Conservation (phyloP, 2,113 vertebrate species). For the Carettochelys insculpta region DNA sequence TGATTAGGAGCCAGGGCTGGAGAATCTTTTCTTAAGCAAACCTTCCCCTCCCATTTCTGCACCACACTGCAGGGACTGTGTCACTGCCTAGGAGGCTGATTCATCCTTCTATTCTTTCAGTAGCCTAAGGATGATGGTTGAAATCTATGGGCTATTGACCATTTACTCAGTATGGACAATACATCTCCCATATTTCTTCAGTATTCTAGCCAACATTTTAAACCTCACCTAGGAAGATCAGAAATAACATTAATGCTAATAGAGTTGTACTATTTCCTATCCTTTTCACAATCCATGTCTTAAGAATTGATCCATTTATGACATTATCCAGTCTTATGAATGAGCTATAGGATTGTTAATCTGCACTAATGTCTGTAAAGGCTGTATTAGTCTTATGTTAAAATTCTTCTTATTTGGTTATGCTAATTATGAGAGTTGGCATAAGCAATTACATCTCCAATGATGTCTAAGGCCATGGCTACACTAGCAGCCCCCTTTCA, state of each 20-base stretch:
- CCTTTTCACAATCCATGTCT: background rate
- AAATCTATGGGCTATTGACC: background rate
- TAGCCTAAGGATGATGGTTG: background rate
- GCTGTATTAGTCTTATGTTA: background rate
- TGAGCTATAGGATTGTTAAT: background rate
- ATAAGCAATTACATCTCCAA: background rate
- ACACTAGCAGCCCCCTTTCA: too few species aligned
- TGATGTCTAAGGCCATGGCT: too few species aligned
- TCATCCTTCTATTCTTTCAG: background rate
- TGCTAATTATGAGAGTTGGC: background rate
- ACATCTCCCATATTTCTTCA: background rate
- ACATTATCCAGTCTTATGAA: background rate
- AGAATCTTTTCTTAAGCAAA: background rate
- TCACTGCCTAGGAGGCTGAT: background rate
- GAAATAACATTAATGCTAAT: background rate
- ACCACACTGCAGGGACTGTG: background rate
- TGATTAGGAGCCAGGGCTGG: background rate
- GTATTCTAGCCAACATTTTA: background rate
- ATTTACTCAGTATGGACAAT: background rate
- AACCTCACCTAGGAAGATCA: background rate
- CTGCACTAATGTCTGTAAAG: background rate
- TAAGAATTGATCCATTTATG: background rate
- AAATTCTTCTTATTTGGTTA: background rate
- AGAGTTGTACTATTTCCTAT: background rate
- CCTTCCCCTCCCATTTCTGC: background rate